phyloP scores from a whole-genome alignment of 2,888 invertebrate genomes.

The Lamproptera curius region DNA sequence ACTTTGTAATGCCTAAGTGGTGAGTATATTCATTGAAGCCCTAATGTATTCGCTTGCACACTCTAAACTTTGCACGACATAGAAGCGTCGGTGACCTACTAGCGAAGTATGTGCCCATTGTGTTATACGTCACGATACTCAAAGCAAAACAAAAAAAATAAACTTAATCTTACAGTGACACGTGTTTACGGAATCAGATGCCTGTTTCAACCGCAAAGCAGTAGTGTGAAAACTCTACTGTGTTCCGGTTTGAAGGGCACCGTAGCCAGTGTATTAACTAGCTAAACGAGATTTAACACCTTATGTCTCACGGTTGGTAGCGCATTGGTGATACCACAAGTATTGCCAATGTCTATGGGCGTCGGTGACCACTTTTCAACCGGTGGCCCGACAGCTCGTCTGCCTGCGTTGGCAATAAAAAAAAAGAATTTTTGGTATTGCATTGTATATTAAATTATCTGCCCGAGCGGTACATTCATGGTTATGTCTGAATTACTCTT shows the following conservation, averaged over 20 bases:
- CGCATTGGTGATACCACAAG: no score
- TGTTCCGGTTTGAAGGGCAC: no score
- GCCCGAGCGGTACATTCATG: not conserved
- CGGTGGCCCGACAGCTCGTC: no score
- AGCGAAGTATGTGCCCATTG: conserved; percentile 13
- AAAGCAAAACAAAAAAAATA: not conserved
- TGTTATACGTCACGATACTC: conserved; percentile 8
- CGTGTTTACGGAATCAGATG: not conserved
- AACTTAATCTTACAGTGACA: not conserved
- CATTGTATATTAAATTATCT: not conserved
- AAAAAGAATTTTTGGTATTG: not conserved
- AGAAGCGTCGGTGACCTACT: conserved; percentile 33
- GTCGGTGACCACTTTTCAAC: no score
- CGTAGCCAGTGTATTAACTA: not conserved
- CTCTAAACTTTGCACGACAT: not conserved
- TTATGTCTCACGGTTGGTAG: not conserved
- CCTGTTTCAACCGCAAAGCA: no score
- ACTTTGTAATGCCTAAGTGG: no score
- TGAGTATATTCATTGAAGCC: no score
- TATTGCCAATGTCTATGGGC: no score
- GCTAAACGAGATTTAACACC: not conserved
- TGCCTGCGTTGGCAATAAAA: no score
- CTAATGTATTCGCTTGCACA: not conserved
- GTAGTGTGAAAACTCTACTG: no score
- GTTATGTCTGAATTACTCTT: not conserved